A percentile compares a stretch with the other conserved stretches of the same genome.
Evolutionary conservation across 2,113 vertebrate species (phyloP).

Genomic region (Astur gentilis): DNA sequence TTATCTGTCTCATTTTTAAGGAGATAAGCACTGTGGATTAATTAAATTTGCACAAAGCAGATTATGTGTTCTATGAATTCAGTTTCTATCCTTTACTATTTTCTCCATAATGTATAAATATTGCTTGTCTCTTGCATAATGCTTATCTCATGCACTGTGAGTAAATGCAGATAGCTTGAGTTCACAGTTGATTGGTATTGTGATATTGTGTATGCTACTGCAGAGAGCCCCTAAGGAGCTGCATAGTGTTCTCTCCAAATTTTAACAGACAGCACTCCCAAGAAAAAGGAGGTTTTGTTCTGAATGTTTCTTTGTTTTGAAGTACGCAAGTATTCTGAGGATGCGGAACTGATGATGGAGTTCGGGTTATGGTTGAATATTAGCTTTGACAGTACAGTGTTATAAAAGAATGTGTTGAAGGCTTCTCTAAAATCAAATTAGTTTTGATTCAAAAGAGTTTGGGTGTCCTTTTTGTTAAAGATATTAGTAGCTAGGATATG

Average conservation of each 20-base stretch:
- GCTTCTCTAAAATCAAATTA: not conserved
- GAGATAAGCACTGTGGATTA: slow-evolving; percentile 27
- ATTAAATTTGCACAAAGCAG: slow-evolving; percentile 33
- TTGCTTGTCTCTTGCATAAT: slow-evolving; percentile 40
- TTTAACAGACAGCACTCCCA: slow-evolving; percentile 43
- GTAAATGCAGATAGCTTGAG: slow-evolving; percentile 50
- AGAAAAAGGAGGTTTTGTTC: slow-evolving; percentile 61
- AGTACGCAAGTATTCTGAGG: slow-evolving; percentile 44
- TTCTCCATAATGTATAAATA: not conserved
- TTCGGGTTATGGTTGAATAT: slow-evolving; percentile 48
- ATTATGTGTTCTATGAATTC: not conserved
- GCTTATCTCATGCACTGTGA: not conserved
- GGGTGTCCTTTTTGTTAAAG: not conserved
- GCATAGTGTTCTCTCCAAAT: slow-evolving; percentile 45
- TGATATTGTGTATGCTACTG: slow-evolving; percentile 61
- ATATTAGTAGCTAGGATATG: not conserved
- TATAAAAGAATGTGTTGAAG: not conserved
- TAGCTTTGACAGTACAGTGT: not conserved
- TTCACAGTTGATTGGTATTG: slow-evolving; percentile 52
- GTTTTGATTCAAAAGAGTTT: not conserved
- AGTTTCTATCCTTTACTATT: not conserved
- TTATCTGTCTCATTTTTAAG: slow-evolving; percentile 40
- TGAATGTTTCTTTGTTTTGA: slow-evolving; percentile 62
- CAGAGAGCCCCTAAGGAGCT: slow-evolving; percentile 62
- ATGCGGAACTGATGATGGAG: slow-evolving; percentile 63